These are phyloP conservation scores for Unio pictorum DNA, from an alignment of 2,888 invertebrate genomes.

Conservation along the genomic window DNA sequence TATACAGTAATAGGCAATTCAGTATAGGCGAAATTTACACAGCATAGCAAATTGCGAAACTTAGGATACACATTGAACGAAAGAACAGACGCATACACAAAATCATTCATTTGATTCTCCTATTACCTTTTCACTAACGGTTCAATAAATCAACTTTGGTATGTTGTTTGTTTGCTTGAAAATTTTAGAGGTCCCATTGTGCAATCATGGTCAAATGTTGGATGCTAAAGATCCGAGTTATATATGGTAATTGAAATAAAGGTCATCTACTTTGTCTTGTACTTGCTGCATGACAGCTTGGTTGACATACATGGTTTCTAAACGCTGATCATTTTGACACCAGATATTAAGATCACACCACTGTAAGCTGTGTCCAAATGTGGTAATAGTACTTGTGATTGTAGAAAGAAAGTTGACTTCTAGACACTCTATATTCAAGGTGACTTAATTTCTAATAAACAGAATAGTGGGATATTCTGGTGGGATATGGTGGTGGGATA, in stretches of 20 bases:
- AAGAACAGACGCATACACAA: too few relatives aligned
- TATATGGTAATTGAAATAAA: slow-evolving; percentile 6
- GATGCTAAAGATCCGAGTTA: not conserved
- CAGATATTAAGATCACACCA: slow-evolving; percentile 12
- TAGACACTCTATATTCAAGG: slow-evolving; percentile 5
- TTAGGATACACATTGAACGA: too few relatives aligned
- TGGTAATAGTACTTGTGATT: slow-evolving; percentile 12
- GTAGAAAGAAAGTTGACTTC: slow-evolving; percentile 2
- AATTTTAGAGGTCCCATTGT: too few relatives aligned
- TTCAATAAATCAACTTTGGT: too few relatives aligned
- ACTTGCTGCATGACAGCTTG: not conserved
- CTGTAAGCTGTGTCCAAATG: slow-evolving; percentile 11
- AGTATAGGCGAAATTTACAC: too few relatives aligned
- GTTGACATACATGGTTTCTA: slow-evolving; percentile 8
- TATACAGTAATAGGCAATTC: too few relatives aligned
- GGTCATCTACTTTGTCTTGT: slow-evolving; percentile 9
- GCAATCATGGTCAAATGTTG: too few relatives aligned
- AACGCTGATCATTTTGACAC: not conserved
- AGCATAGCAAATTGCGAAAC: too few relatives aligned
- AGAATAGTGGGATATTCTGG: slow-evolving; percentile 2
- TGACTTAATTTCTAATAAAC: slow-evolving; percentile 14
- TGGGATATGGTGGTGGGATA: not conserved
- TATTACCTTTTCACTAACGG: too few relatives aligned
- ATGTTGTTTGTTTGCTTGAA: too few relatives aligned
- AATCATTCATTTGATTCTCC: too few relatives aligned